phyloP scores from a whole-genome alignment of 2,797 vertebrate species.

The Heliangelus exortis region DNA sequence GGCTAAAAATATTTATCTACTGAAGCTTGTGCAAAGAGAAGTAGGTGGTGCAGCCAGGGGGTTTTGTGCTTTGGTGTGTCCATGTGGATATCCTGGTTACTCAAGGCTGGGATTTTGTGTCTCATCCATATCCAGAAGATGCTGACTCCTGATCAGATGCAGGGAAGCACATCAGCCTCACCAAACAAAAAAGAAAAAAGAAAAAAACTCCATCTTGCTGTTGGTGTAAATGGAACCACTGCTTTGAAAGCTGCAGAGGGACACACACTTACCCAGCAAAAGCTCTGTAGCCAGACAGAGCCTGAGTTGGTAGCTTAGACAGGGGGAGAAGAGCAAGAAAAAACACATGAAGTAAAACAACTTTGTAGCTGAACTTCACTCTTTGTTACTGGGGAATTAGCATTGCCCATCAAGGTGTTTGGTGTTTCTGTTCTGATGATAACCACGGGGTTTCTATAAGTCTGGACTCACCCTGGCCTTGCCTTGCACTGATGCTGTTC shows the following conservation, averaged over 20 bases:
- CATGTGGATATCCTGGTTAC: fast-evolving
- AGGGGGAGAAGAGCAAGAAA: background rate
- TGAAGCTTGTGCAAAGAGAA: background rate
- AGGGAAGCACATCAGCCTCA: background rate
- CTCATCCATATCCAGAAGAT: fast-evolving
- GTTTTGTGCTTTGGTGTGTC: background rate
- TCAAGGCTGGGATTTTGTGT: background rate
- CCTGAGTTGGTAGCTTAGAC: background rate
- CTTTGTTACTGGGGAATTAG: background rate
- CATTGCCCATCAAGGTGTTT: fast-evolving
- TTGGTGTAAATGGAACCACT: background rate
- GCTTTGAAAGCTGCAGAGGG: background rate
- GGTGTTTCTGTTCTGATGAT: background rate
- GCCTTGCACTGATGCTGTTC: background rate
- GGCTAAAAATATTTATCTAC: background rate
- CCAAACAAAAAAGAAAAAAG: background rate
- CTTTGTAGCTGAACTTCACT: background rate
- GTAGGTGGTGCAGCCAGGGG: background rate
- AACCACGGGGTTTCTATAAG: background rate
- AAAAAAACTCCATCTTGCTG: background rate
- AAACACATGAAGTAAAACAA: background rate
- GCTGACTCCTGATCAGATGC: background rate
- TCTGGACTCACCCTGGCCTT: background rate
- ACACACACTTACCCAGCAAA: background rate
- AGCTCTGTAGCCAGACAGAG: background rate